A percentile compares a stretch with the other conserved stretches of the same genome.
phyloP scores from a whole-genome alignment of 2,888 invertebrate genomes.

The Trissonchulus sp. region DNA sequence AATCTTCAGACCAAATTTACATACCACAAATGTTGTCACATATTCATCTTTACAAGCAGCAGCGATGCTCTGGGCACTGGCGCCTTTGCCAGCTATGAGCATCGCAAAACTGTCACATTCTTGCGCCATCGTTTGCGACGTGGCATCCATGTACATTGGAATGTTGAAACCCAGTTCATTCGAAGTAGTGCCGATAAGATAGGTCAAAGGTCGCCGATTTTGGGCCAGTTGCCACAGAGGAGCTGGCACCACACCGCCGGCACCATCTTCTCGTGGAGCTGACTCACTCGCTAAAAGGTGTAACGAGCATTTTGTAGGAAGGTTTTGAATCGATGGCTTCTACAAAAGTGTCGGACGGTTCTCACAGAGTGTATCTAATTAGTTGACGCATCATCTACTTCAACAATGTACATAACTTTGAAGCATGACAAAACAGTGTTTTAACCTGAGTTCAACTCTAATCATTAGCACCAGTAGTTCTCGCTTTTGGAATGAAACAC shows the following conservation, averaged over 20 bases:
- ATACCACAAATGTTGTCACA: too few relatives aligned
- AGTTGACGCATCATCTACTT: background rate
- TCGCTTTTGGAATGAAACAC: too few relatives aligned
- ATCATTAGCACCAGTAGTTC: too few relatives aligned
- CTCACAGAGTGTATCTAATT: background rate
- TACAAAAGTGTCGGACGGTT: background rate
- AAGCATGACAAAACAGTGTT: too few relatives aligned
- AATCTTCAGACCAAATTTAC: too few relatives aligned
- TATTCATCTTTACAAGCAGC: too few relatives aligned
- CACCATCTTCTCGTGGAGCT: conserved; percentile 21
- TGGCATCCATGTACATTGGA: background rate
- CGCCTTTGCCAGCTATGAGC: too few relatives aligned
- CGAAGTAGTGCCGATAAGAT: conserved; percentile 27
- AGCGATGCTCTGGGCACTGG: too few relatives aligned
- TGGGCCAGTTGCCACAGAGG: background rate
- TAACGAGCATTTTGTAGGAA: background rate
- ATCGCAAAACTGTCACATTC: too few relatives aligned
- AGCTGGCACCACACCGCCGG: conserved; percentile 22
- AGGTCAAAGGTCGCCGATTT: background rate
- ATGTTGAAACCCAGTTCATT: background rate
- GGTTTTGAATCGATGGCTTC: conserved; percentile 21
- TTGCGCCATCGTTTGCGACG: too few relatives aligned
- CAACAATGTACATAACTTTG: background rate
- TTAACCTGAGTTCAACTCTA: too few relatives aligned
- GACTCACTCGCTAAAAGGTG: background rate